These are phyloP conservation scores for Lydus trimaculatus DNA, from an alignment of 2,888 invertebrate genomes.

Conservation along the genomic window DNA sequence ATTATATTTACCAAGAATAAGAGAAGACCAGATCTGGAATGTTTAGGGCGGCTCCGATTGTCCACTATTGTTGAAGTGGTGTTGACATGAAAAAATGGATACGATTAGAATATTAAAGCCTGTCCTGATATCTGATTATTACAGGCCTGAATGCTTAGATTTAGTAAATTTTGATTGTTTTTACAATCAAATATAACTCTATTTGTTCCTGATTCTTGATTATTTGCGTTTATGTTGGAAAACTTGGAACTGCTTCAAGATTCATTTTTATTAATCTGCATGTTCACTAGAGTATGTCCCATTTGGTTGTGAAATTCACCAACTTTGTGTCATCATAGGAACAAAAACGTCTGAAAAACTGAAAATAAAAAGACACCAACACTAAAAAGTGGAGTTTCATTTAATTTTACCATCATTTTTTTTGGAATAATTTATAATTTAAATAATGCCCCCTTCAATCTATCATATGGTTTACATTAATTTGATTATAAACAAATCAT, in stretches of 20 bases:
- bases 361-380: too few species aligned
- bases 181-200: too few species aligned
- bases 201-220: background rate
- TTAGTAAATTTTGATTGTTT: too few species aligned
- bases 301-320: background rate
- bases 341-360: too few species aligned
- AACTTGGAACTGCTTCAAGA: background rate
- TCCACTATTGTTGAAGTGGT: too few species aligned
- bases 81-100: too few species aligned
- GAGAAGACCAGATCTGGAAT: background rate
- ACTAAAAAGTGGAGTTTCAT: too few species aligned
- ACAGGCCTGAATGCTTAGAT: background rate
- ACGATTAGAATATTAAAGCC: too few species aligned
- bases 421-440: too few species aligned
- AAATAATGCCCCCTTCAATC: background rate
- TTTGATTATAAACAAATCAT: constrained; percentile 10
- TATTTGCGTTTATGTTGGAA: background rate
- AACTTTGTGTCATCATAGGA: too few species aligned
- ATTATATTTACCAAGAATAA: background rate
- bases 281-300: background rate
- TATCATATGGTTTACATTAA: constrained; percentile 6
- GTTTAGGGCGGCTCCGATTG: too few species aligned
- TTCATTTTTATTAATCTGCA: background rate
- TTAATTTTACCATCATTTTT: too few species aligned
- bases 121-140: background rate